Evolutionary conservation across 2,113 vertebrate species (phyloP).

Genomic region (Oenanthe oenanthe): DNA sequence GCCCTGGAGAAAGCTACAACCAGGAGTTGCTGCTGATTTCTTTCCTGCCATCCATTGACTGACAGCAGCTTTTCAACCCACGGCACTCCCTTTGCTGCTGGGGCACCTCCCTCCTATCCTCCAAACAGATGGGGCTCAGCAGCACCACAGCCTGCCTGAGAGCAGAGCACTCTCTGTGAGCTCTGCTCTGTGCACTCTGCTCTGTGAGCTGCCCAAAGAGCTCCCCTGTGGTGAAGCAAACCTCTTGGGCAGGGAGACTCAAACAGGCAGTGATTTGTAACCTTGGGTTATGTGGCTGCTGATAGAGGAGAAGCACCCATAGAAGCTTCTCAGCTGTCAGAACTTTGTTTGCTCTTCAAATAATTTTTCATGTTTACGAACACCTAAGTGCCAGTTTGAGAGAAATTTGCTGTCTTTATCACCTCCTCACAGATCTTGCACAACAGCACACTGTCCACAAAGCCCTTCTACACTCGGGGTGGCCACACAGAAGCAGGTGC

Average conservation of each 20-base stretch:
- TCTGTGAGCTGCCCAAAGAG: not conserved
- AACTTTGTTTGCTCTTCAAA: not conserved
- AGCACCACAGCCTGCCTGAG: not conserved
- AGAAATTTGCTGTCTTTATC: not conserved
- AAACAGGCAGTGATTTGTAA: not conserved
- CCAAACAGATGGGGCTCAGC: not conserved
- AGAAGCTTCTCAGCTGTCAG: not conserved
- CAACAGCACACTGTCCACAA: fast-evolving
- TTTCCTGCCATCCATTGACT: not conserved
- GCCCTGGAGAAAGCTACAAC: not conserved
- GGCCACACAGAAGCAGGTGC: not conserved
- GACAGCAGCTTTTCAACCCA: not conserved
- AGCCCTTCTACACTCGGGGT: fast-evolving
- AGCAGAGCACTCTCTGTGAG: not conserved
- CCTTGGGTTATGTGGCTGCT: not conserved
- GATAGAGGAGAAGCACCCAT: not conserved
- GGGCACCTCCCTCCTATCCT: not conserved
- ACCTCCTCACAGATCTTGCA: not conserved
- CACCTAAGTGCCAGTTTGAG: not conserved
- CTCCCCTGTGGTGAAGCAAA: not conserved
- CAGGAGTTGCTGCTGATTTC: not conserved
- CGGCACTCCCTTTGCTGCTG: not conserved
- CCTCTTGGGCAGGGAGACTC: not conserved
- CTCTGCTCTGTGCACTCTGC: too few species aligned
- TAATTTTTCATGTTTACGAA: not conserved